phyloP scores from a whole-genome alignment of 2,888 invertebrate species.

The Anthophora plumipes region DNA sequence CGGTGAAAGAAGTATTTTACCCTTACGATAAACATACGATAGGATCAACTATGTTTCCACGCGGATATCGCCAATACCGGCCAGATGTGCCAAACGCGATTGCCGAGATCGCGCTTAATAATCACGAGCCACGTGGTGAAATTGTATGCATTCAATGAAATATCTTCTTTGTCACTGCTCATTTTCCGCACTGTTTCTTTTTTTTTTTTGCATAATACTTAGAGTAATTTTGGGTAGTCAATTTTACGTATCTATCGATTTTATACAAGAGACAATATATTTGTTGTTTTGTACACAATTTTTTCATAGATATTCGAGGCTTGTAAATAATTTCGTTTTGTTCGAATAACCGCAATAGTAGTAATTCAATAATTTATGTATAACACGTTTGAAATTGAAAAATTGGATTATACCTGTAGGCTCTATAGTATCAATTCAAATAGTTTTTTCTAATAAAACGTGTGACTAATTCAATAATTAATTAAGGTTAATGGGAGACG shows the following conservation, averaged over 20 bases:
- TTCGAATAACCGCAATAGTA: not conserved
- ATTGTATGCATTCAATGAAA: not conserved
- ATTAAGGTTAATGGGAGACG: no score
- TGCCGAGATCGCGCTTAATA: constrained; percentile 23
- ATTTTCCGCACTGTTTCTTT: not conserved
- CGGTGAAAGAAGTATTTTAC: constrained; percentile 12
- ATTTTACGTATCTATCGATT: not conserved
- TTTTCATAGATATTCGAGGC: not conserved
- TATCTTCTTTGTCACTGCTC: not conserved
- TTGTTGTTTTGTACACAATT: not conserved
- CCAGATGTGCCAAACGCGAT: constrained; percentile 16
- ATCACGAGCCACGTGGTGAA: not conserved
- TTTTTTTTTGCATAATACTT: not conserved
- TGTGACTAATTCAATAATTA: no score
- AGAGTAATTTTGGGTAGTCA: not conserved
- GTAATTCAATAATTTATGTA: not conserved
- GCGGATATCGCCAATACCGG: no score
- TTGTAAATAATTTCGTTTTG: not conserved
- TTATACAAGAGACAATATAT: not conserved
- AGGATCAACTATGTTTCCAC: no score
- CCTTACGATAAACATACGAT: not conserved
- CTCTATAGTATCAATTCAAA: not conserved
- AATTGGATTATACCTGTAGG: not conserved
- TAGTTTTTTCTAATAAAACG: no score
- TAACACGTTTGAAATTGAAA: not conserved